Evolutionary conservation across 1,140 invertebrate genomes (phyloP), one percentile per base, ranked within the genome.

Genomic region (Zaprionus lachaisei): DNA sequence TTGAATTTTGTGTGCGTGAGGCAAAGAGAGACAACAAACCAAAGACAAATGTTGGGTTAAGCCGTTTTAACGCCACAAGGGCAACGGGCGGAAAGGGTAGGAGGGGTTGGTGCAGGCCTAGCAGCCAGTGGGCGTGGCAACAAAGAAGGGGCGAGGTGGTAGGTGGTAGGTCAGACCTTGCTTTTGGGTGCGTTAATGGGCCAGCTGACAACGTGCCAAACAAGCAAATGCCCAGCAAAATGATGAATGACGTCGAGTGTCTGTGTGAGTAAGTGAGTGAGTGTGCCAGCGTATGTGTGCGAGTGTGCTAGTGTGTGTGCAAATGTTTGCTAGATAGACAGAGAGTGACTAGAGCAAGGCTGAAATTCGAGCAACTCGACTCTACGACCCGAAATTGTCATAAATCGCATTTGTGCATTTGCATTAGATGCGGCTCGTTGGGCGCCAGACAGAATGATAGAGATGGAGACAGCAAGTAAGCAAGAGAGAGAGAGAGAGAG

Each of bases 391-490:
- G n/a, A 51, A 61, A 77, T 73, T 77, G 73, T 87, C 84, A 89
- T 87, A 87, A 87, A 87, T 87, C 85, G 84, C 81, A 87, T 87
- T 89, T 87, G 84, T 89, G 84, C 84, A 87, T 87, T 87, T 87
- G 84, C 84, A 87, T 87, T 87, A 84, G 78, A 76, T 79, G 81
- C 74, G 81, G 78, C 70, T 87, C 80, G 83, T 83, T 86, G 84
- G 60, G 47, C 47, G 47, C 20, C 17, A 22, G 20, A 51, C 41
- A 9, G 41, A 41, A 15, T 41, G 17, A 49, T 20, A 49, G 47
- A 49, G 47, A 22, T 11, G 20, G 44, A 20, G 44, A 49, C 7
- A 7, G n/a, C n/a, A 20, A 20, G 3, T 9, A 49, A 17, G 7
- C 17, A 2, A 49, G 7, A 49, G 47, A 22, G 20, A 49, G 17